These are phyloP conservation scores for Drosophila athabasca DNA, from an alignment of 1,140 invertebrate species.

Conservation along the genomic window DNA sequence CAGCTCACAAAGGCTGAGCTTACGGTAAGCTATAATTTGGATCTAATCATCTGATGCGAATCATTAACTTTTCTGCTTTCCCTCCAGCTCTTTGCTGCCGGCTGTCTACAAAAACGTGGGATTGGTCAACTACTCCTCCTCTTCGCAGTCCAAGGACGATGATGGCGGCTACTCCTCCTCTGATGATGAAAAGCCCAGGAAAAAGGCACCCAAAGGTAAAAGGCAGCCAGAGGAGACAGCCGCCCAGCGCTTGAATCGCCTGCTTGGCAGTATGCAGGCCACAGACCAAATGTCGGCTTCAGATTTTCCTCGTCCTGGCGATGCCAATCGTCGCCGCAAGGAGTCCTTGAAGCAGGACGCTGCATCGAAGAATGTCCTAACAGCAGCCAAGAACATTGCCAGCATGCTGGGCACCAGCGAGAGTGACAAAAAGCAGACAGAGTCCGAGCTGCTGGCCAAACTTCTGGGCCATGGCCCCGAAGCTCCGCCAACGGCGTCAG, in stretches of 20 bases:
- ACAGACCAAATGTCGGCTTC: constrained; percentile 45
- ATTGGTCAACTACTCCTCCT: constrained; percentile 39
- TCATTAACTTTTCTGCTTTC: not conserved
- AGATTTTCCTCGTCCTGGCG: constrained; percentile 68
- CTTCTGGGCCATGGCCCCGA: constrained; percentile 85
- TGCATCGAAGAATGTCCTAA: constrained; percentile 66
- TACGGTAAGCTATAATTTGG: constrained; percentile 28
- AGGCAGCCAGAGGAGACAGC: constrained; percentile 54
- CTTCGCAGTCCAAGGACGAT: constrained; percentile 64
- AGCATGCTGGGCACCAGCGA: constrained; percentile 86
- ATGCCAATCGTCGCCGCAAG: constrained; percentile 55
- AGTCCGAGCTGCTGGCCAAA: constrained; percentile 90
- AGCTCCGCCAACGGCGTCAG: constrained; percentile 52
- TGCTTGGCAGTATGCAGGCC: constrained; percentile 73
- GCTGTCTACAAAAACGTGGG: constrained; percentile 66
- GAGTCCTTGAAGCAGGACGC: constrained; percentile 62
- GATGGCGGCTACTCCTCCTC: constrained; percentile 67
- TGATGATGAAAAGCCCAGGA: constrained; percentile 65
- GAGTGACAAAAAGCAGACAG: constrained; percentile 87
- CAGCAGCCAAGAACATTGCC: constrained; percentile 89
- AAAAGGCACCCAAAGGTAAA: constrained; percentile 22
- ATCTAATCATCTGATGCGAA: not conserved
- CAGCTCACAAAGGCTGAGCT: constrained; percentile 32
- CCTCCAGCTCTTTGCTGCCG: constrained; percentile 51
- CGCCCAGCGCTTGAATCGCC: constrained; percentile 64